Base-by-base conservation (phyloP, 1,140 invertebrate genomes). In the Stegodyphus mimosarum region DNA sequence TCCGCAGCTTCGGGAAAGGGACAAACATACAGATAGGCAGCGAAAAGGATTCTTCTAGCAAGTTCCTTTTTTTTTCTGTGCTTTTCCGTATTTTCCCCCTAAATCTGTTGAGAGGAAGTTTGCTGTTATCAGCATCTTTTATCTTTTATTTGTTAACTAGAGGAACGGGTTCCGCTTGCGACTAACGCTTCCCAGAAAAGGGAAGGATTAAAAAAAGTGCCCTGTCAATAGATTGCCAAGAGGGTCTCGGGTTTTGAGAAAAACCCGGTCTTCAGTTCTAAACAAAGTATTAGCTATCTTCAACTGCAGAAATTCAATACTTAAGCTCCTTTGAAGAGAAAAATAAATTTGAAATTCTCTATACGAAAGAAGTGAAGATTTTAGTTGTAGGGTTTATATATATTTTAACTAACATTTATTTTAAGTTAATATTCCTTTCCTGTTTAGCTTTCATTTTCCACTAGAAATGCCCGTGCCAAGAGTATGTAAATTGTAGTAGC, bases 111-210 rank as follows among this genome's bases (percentile, higher is more conserved):
- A 60, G 55, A 60, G 55, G 55, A 60, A 60, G 55, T 60, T 60
- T 60, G 55, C 33, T 60, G 55, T 60, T 60, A 60, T 60, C 55
- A 15, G 9, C 55, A 53, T 17, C 15, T 49, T 50, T 73, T 81
- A 81, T 81, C 79, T 81, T 63, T 33, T 81, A 73, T 81, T 81
- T 81, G 67, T 81, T 72, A 81, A 69, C 78, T 81, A 52, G 33
- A 64, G 70, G 70, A 81, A 81, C 53, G 79, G 79, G 52, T 71
- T 81, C 69, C 33, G 33, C 33, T 33, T 33, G 33, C 3, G 33
- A 33, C 33, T 60, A 60, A 60, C 15, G 33, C 48, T 81, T 55
- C 6, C 74, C 15, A 77, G 60, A 60, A 77, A 33, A 33, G 33
- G 33, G 33, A 33, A 33, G 33, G 51, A 15, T 60, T 50, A 6